Percentiles rank a stretch among this genome's conserved stretches.
Conservation (phyloP, 2,888 invertebrate species). For the Zaprionus bogoriensis region DNA sequence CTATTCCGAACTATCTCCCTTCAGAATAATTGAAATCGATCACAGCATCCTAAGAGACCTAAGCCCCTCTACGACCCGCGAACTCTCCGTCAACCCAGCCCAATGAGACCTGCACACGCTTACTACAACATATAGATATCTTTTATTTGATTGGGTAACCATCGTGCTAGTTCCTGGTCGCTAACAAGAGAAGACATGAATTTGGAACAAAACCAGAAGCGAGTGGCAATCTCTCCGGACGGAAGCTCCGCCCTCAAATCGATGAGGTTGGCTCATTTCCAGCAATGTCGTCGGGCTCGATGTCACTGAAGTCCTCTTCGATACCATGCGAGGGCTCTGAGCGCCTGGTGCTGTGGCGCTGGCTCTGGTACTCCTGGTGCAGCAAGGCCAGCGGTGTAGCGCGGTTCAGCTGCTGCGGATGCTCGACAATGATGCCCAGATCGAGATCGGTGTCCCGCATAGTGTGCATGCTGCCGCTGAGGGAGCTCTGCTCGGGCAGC, state of each 20-base stretch:
- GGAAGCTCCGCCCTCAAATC: neutral
- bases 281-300: slow-evolving; percentile 13
- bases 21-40: too few species aligned
- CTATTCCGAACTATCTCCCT: too few species aligned
- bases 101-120: neutral
- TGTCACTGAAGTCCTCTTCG: slow-evolving; percentile 35
- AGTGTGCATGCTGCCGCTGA: slow-evolving; percentile 27
- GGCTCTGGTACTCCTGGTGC: neutral
- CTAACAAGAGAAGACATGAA: neutral
- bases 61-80: too few species aligned
- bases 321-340: neutral
- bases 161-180: neutral
- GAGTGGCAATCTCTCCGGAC: neutral
- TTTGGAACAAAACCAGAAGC: neutral
- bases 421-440: neutral
- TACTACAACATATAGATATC: neutral
- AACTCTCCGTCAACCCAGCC: too few species aligned
- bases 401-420: neutral
- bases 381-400: neutral
- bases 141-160: too few species aligned
- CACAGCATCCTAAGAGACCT: too few species aligned
- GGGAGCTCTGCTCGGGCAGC: slow-evolving; percentile 12
- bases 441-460: slow-evolving; percentile 21
- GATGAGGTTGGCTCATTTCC: slow-evolving; percentile 13
- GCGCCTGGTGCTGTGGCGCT: neutral